Conservation (phyloP, 1,140 invertebrate genomes). For the Ceratosolen fusciceps region DNA sequence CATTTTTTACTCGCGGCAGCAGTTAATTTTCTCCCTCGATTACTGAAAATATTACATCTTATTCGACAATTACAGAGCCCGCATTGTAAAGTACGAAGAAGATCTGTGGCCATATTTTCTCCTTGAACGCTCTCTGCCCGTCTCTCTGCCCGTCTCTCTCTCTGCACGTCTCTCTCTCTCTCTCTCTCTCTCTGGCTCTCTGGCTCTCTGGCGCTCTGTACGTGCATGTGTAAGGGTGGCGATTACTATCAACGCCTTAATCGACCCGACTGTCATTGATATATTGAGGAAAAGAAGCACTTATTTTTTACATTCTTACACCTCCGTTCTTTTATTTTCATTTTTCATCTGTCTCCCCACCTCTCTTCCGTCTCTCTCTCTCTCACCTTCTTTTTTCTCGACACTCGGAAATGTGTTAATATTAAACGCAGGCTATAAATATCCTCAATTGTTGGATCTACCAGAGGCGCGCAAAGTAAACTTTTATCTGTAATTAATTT, state of each 20-base stretch:
- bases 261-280: not conserved
- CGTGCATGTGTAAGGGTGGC: not conserved
- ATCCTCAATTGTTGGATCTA: too few species aligned
- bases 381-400: too few species aligned
- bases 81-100: not conserved
- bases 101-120: not conserved
- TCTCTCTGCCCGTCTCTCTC: too few species aligned
- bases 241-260: not conserved
- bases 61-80: constrained; percentile 3
- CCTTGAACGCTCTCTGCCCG: not conserved
- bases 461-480: too few species aligned
- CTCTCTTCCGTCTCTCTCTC: too few species aligned
- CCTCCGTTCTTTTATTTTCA: too few species aligned
- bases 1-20: not conserved
- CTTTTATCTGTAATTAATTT: too few species aligned
- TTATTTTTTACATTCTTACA: too few species aligned
- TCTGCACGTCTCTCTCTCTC: too few species aligned
- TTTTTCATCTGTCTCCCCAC: too few species aligned
- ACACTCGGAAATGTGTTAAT: not conserved
- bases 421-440: not conserved
- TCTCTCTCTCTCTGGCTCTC: too few species aligned
- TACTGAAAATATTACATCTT: not conserved
- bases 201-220: too few species aligned
- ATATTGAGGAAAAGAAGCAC: not conserved
- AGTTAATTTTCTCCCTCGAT: not conserved